These are phyloP conservation scores for Brachionichthys hirsutus DNA, from an alignment of 2,113 vertebrate species.

Conservation along the genomic window DNA sequence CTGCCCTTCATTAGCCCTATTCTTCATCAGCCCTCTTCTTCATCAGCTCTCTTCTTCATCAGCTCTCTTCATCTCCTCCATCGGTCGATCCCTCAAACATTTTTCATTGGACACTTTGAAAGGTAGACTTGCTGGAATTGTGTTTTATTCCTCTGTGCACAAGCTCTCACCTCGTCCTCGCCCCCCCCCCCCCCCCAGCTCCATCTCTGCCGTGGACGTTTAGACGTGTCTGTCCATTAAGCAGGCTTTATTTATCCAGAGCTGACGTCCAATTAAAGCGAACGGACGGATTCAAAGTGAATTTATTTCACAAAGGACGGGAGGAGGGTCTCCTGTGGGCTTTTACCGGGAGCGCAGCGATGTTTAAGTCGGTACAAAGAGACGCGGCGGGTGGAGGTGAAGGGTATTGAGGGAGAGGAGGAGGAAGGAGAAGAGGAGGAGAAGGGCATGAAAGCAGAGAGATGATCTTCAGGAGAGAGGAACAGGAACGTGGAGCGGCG, in stretches of 20 bases:
- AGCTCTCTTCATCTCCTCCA: too few relatives aligned
- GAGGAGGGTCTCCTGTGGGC: not conserved
- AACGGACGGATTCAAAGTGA: constrained; percentile 3
- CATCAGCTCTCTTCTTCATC: too few relatives aligned
- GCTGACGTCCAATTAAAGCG: constrained; percentile 27
- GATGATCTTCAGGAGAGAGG: constrained; percentile 18
- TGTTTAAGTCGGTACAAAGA: constrained; percentile 49
- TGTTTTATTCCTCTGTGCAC: constrained; percentile 8
- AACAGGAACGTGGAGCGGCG: not conserved
- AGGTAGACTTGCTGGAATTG: not conserved
- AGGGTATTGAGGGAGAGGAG: constrained; percentile 40
- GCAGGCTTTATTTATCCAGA: constrained; percentile 34
- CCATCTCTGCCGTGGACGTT: not conserved
- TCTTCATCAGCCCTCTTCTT: too few relatives aligned
- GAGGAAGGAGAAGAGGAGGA: constrained; percentile 14
- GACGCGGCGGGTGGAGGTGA: constrained; percentile 28
- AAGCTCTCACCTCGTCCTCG: not conserved
- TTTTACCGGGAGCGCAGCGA: constrained; percentile 39
- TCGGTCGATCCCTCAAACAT: too few relatives aligned
- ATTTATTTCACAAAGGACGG: constrained; percentile 14
- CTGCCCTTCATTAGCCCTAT: too few relatives aligned
- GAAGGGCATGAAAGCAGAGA: constrained; percentile 21
- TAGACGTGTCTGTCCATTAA: constrained; percentile 24
- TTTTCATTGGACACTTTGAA: too few relatives aligned
- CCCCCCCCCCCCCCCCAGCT: not conserved